These are phyloP conservation scores for Corythucha ciliata DNA, from an alignment of 2,888 invertebrate species.

Conservation along the genomic window DNA sequence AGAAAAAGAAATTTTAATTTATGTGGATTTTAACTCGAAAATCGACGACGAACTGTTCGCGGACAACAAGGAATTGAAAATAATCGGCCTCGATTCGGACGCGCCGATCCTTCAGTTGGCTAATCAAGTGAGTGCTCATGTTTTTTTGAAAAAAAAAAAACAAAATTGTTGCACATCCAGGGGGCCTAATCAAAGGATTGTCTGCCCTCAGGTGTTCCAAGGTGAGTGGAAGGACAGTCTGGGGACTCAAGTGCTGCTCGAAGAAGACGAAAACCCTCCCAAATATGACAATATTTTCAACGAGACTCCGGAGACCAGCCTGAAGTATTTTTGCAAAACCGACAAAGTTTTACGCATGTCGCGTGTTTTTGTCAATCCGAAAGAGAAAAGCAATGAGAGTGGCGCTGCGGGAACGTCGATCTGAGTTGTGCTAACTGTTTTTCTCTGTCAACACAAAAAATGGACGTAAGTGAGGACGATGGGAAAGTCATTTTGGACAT, in stretches of 20 bases:
- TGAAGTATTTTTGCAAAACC: constrained; percentile 55
- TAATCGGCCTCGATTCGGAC: constrained; percentile 53
- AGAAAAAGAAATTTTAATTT: constrained; percentile 52
- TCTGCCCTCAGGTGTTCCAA: constrained; percentile 42
- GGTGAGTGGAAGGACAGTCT: constrained; percentile 58
- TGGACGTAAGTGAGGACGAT: no score
- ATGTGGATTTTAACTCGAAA: constrained; percentile 51
- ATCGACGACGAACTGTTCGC: constrained; percentile 44
- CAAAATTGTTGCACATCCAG: no score
- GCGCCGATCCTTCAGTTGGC: constrained; percentile 58
- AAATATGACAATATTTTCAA: constrained; percentile 40
- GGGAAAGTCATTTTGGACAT: no score
- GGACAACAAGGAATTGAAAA: constrained; percentile 46
- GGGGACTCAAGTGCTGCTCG: constrained; percentile 67
- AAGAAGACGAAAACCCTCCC: constrained; percentile 48
- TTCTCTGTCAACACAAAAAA: no score
- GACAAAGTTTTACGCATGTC: constrained; percentile 58
- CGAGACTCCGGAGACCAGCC: constrained; percentile 42
- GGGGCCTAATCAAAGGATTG: background rate
- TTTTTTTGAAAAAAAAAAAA: no score
- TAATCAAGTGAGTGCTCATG: constrained; percentile 48
- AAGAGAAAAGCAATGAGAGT: constrained; percentile 38
- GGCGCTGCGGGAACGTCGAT: no score
- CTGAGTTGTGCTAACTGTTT: no score
- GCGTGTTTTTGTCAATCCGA: constrained; percentile 52